These are phyloP conservation scores for Galagoides demidoff DNA, from an alignment of 2,797 vertebrate genomes.

Conservation along the genomic window DNA sequence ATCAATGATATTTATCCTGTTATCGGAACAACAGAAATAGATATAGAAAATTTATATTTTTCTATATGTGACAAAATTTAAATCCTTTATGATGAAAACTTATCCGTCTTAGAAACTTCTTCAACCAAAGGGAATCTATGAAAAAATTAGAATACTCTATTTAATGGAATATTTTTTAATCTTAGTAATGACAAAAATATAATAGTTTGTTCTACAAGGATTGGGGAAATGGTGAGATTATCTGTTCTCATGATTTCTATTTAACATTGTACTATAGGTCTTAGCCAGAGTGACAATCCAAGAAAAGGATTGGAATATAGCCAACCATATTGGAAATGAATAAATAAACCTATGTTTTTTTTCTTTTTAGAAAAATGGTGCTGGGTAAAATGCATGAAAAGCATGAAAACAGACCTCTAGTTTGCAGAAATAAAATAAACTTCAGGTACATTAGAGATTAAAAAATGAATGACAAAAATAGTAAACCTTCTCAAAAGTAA, in stretches of 20 bases:
- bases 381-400: neutral
- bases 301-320: neutral
- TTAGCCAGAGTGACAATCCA: neutral
- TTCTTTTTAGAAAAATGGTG: neutral
- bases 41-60: neutral
- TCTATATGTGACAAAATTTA: neutral
- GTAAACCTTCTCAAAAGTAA: slow-evolving; percentile 26
- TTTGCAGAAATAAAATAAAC: neutral
- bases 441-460: neutral
- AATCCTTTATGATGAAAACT: slow-evolving; percentile 34
- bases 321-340: neutral
- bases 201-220: neutral
- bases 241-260: neutral
- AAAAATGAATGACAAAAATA: neutral
- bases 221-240: neutral
- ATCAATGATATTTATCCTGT: neutral
- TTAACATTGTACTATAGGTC: neutral
- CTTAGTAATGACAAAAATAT: too few species aligned
- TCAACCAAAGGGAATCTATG: neutral
- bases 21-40: neutral
- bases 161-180: neutral
- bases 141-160: neutral
- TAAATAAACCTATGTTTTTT: neutral
- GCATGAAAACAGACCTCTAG: neutral
- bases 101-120: neutral